Evolutionary conservation across 2,888 invertebrate genomes (phyloP), one percentile per base, ranked within the genome.

Genomic region (Caenorhabditis doughertyi): DNA sequence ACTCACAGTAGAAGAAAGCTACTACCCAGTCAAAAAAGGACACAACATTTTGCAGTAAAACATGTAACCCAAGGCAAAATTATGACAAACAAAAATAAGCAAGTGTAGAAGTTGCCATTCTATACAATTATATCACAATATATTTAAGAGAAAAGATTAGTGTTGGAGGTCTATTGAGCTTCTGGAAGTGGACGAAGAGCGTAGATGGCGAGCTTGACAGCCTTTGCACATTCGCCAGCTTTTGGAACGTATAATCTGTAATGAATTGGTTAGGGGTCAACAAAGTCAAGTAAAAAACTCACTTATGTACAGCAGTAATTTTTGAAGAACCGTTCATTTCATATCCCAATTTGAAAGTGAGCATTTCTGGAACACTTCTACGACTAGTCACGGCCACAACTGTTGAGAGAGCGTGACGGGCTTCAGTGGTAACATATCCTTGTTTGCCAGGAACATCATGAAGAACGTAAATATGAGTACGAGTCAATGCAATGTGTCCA

Each of bases 301-400:
- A 88, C 87, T 83, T 87, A 62, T 90, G 90, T 16, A 87, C 81
- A 4, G 87, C 85, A 3, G 88, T 90, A 55, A 91, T 87, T 44
- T 88, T 89, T n/a, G 86, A 77, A 16, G 89, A 84, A 29, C 90
- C 90, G 27, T 85, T 85, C 56, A 88, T 81, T 84, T 91, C 91
- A 67, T 90, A 89, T 4, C 91, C 91, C 70, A 90, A 89, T 58
- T 89, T 90, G 92, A 99, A 98, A 0, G 98, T 98, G 84, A 99
- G 97, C 89, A 98, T 93, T 93, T 98, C 97, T 0, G 98, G 97
- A 92, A 96, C 95, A 74, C 95, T 95, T 92, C 97, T 97, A 92
- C 97, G 96, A 13, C 97, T 97, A 0, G 98, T 98, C 83, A 99
- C 99, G 93, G 96, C 97, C 9, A 98, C 96, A 89, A 99, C 96